Evolutionary conservation across 2,888 invertebrate genomes (phyloP).

Genomic region (Clistopyga incitator): DNA sequence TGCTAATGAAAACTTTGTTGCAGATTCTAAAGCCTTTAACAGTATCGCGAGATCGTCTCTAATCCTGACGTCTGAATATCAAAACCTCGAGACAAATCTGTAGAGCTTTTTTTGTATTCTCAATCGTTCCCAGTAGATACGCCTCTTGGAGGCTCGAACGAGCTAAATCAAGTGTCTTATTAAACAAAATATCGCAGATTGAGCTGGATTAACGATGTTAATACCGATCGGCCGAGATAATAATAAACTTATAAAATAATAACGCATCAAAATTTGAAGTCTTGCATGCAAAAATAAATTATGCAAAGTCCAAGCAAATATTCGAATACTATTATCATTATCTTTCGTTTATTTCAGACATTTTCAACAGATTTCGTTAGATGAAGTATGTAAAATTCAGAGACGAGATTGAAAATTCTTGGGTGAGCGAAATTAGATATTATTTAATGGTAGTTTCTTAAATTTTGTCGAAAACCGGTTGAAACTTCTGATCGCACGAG

Average conservation of each 20-base stretch:
- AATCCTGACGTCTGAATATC: slow-evolving; percentile 3
- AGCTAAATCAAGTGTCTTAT: neutral
- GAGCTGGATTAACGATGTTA: neutral
- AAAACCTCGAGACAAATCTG: neutral
- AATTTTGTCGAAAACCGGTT: neutral
- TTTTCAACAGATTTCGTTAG: no score
- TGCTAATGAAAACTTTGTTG: neutral
- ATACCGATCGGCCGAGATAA: neutral
- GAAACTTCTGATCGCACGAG: neutral
- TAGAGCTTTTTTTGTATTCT: neutral
- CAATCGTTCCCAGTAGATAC: neutral
- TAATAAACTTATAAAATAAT: neutral
- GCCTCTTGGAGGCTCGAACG: neutral
- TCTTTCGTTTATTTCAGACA: neutral
- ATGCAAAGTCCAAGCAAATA: neutral
- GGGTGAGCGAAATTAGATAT: neutral
- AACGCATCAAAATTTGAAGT: neutral
- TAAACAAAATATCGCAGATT: neutral
- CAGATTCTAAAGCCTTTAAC: slow-evolving; percentile 1
- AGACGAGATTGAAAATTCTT: neutral
- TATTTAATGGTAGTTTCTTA: neutral
- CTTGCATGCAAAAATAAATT: neutral
- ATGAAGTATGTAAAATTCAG: no score
- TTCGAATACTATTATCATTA: neutral
- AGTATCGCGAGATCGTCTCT: slow-evolving; percentile 1